These are phyloP conservation scores for Phalanger gymnotis DNA, from an alignment of 2,797 vertebrate genomes.

Conservation along the genomic window DNA sequence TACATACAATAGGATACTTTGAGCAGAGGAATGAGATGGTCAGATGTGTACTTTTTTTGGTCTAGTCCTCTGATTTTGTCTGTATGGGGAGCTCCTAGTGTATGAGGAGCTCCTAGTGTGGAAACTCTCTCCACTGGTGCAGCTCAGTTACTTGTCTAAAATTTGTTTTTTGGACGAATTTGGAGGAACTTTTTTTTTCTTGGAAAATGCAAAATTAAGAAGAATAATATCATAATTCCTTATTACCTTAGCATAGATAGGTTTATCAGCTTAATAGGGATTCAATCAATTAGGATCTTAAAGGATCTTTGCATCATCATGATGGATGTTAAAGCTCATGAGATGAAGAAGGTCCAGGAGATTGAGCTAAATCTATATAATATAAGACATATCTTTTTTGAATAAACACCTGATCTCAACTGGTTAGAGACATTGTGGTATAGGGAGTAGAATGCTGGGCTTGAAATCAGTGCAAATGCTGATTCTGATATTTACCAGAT, in stretches of 20 bases:
- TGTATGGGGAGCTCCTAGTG: neutral
- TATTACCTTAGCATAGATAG: neutral
- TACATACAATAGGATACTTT: neutral
- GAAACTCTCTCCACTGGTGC: neutral
- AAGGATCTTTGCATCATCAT: neutral
- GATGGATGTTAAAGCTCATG: conserved; percentile 2
- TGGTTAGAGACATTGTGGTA: neutral
- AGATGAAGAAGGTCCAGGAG: neutral
- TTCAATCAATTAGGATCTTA: neutral
- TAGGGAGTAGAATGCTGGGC: neutral
- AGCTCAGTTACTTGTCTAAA: neutral
- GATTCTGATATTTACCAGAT: neutral
- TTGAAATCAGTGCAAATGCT: neutral
- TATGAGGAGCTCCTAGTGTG: neutral
- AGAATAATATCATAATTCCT: neutral
- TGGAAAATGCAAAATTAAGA: neutral
- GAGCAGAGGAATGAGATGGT: neutral
- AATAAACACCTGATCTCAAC: neutral
- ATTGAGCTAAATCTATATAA: neutral
- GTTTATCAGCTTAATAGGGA: neutral
- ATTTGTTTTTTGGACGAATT: neutral
- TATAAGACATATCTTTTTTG: neutral
- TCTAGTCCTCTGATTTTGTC: neutral
- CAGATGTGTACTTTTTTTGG: too few relatives aligned
- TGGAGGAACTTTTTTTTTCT: neutral